phyloP scores from a whole-genome alignment of 2,888 invertebrate genomes.

The Ectemnius cavifrons region DNA sequence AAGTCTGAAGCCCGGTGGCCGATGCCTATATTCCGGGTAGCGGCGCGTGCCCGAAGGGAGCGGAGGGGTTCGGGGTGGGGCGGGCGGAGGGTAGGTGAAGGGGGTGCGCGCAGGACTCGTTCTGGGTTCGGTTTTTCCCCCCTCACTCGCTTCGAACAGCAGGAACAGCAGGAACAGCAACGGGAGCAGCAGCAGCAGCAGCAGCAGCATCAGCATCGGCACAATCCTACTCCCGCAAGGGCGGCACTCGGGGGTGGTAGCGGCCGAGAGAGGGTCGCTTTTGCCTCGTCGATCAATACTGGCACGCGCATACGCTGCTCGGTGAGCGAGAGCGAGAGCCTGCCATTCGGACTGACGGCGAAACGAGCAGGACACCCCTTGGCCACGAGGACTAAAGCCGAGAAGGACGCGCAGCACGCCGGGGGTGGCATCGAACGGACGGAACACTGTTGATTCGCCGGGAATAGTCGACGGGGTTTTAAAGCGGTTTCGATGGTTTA shows the following conservation, averaged over 20 bases:
- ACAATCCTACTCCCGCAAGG: slow-evolving; percentile 46
- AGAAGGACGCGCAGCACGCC: slow-evolving; percentile 16
- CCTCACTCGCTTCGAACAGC: background rate
- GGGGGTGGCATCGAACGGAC: slow-evolving; percentile 34
- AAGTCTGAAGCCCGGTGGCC: background rate
- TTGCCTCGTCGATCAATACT: slow-evolving; percentile 15
- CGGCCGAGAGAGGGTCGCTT: slow-evolving; percentile 47
- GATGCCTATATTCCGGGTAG: background rate
- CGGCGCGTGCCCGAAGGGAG: slow-evolving; percentile 3
- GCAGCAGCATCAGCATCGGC: slow-evolving; percentile 41
- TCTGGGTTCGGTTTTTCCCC: slow-evolving; percentile 4
- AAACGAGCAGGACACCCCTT: background rate
- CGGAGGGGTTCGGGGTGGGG: background rate
- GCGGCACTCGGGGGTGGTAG: slow-evolving; percentile 58
- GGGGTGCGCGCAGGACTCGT: slow-evolving; percentile 38
- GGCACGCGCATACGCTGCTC: slow-evolving; percentile 60
- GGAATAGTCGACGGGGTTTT: slow-evolving; percentile 45
- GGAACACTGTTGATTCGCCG: slow-evolving; percentile 54
- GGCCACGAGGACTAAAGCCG: background rate
- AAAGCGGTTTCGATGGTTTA: slow-evolving; percentile 43
- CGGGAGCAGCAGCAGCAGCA: slow-evolving; percentile 45
- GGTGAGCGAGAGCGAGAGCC: slow-evolving; percentile 27
- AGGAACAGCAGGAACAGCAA: slow-evolving; percentile 17
- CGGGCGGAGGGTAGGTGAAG: slow-evolving; percentile 46
- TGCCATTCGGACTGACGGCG: slow-evolving; percentile 5